Conservation (phyloP, 2,888 invertebrate genomes). For the Lamproptera curius region DNA sequence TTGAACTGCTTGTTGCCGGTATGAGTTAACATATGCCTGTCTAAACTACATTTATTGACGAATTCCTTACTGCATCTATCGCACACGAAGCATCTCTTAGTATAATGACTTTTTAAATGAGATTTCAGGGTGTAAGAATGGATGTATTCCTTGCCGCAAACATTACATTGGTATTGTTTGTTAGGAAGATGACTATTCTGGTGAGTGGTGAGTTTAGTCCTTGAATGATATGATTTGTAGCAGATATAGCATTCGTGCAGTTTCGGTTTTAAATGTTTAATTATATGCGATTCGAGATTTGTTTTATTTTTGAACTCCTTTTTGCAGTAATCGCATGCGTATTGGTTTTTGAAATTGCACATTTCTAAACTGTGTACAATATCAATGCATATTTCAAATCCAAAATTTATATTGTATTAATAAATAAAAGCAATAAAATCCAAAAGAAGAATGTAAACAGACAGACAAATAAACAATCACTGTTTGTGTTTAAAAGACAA, state of each 20-base stretch:
- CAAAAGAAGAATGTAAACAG: too few species aligned
- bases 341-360: too few species aligned
- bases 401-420: too few species aligned
- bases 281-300: slow-evolving; percentile 4
- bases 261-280: not conserved
- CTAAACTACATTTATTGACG: slow-evolving; percentile 17
- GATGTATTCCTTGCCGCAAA: slow-evolving; percentile 20
- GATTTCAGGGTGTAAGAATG: slow-evolving; percentile 15
- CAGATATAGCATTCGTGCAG: slow-evolving; percentile 6
- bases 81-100: slow-evolving; percentile 9
- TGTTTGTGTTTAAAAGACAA: too few species aligned
- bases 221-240: slow-evolving; percentile 6
- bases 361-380: too few species aligned
- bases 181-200: slow-evolving; percentile 11
- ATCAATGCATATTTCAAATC: too few species aligned
- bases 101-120: slow-evolving; percentile 16
- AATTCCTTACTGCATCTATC: slow-evolving; percentile 20
- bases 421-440: too few species aligned
- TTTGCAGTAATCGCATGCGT: slow-evolving; percentile 7
- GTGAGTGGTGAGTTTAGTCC: slow-evolving; percentile 18
- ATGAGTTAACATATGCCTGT: slow-evolving; percentile 21
- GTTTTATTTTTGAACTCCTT: slow-evolving; percentile 1
- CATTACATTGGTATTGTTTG: slow-evolving; percentile 10
- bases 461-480: too few species aligned
- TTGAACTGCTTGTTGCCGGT: slow-evolving; percentile 6